Base-by-base conservation (phyloP, 2,113 vertebrate genomes). In the Semnornis frantzii region DNA sequence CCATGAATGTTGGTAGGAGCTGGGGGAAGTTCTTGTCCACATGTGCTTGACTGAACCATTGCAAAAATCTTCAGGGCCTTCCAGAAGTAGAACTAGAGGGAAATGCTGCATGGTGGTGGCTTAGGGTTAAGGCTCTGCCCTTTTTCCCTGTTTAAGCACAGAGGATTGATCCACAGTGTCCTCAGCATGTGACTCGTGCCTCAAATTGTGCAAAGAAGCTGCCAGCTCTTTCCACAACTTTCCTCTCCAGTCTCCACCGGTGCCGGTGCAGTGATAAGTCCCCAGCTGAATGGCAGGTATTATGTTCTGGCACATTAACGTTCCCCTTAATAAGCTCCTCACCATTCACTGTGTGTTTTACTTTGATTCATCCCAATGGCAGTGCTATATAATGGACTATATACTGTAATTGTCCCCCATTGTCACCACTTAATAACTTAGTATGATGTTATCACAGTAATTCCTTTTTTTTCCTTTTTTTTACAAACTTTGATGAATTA, bases 331-430 rank as follows among this genome's bases (percentile, higher is more conserved):
- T 94, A 78, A 96, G 96, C 92, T 95, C 66, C 85, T 93, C 73
- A 2, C 92, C 93, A 85, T 96, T 95, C 94, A 64, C 80, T 14
- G 7, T 65, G 82, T 91, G 81, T 85, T 96, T 93, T 82, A 91
- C 94, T 95, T 94, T 70, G 94, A 96, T 95, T 95, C 94, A 91
- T 94, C 95, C 92, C 19, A 1, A 80, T 12, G 14, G 87, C 88
- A 50, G 90, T 31, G 82, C 94, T 91, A 7, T 91, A 94, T 95
- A 96, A 96, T 95, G 95, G 95, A 62, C 81, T 93, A 73, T 82
- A 83, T 89, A 71, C 96, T 83, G 94, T 97, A 96, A 97, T 97
- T 97, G 93, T 96, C 93, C 94, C 81, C 68, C 93, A 95, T 97
- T 97, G 95, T 97, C 89, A 63, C 46, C 46, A n/a, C 75, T 93